phyloP scores from a whole-genome alignment of 2,797 vertebrate genomes.

The Benthosema pterotum region DNA sequence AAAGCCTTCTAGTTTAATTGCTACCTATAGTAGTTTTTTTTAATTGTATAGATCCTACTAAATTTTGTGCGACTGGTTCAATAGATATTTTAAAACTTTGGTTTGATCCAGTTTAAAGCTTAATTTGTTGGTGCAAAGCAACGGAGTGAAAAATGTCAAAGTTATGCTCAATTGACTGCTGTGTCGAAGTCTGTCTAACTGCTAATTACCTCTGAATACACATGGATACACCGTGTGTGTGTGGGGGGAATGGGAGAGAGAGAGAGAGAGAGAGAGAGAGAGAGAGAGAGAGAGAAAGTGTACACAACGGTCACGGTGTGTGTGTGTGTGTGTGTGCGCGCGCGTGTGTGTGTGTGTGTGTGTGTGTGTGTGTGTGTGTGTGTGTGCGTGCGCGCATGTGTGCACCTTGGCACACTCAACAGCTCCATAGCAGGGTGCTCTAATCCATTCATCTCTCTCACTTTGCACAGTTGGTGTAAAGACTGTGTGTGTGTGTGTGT shows the following conservation, averaged over 20 bases:
- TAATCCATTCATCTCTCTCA: slow-evolving; percentile 55
- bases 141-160: too few species aligned
- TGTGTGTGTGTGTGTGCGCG: background rate
- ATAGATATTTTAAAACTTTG: too few species aligned
- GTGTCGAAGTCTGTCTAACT: slow-evolving; percentile 10
- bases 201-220: slow-evolving; percentile 22
- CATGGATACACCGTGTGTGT: background rate
- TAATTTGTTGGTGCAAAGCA: too few species aligned
- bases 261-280: too few species aligned
- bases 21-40: too few species aligned
- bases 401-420: background rate
- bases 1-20: too few species aligned
- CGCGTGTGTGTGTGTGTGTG: background rate
- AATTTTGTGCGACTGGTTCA: too few species aligned
- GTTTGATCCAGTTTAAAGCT: too few species aligned
- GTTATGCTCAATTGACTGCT: background rate
- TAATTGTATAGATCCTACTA: too few species aligned
- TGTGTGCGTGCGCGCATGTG: too few species aligned
- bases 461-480: slow-evolving; percentile 24
- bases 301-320: too few species aligned
- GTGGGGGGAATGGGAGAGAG: background rate
- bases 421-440: slow-evolving; percentile 13
- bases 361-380: slow-evolving; percentile 5
- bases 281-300: too few species aligned
- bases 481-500: slow-evolving; percentile 9